Conservation (phyloP, 1,140 invertebrate species). For the Hyles euphorbiae region DNA sequence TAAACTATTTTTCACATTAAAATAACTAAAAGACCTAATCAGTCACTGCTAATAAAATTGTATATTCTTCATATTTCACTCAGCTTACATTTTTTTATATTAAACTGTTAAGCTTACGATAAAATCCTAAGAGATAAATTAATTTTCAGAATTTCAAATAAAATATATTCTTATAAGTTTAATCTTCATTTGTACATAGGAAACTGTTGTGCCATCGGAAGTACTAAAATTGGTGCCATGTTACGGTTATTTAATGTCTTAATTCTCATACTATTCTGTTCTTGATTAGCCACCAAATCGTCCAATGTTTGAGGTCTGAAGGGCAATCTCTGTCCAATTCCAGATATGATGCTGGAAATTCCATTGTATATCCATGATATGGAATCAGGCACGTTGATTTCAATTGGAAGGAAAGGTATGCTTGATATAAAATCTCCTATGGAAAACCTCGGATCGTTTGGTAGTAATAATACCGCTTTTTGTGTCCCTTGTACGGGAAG, state of each 20-base stretch:
- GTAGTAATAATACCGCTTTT: conserved; percentile 39
- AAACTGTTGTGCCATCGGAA: conserved; percentile 11
- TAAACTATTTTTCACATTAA: too few species aligned
- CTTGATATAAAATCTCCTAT: conserved; percentile 55
- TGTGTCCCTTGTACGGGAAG: conserved; percentile 18
- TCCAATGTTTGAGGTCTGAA: conserved; percentile 21
- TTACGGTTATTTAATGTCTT: neutral
- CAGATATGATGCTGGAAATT: conserved; percentile 49
- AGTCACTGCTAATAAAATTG: too few species aligned
- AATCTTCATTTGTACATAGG: neutral
- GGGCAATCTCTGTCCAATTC: conserved; percentile 44
- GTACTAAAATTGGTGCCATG: conserved; percentile 14
- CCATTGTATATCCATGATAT: conserved; percentile 60
- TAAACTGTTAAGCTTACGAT: too few species aligned
- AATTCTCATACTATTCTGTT: neutral
- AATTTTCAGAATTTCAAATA: neutral
- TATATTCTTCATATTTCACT: too few species aligned
- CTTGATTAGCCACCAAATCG: conserved; percentile 1
- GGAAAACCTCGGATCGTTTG: conserved; percentile 38
- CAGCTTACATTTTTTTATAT: too few species aligned
- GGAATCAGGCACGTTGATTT: conserved; percentile 71
- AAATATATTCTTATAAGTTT: neutral
- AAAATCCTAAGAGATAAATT: neutral
- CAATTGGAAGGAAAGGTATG: conserved; percentile 67
- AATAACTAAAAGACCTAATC: too few species aligned